Percentiles rank a stretch among this genome's conserved stretches.
Evolutionary conservation across 2,797 vertebrate species (phyloP).

Genomic region (Brachyrhaphis roseni): DNA sequence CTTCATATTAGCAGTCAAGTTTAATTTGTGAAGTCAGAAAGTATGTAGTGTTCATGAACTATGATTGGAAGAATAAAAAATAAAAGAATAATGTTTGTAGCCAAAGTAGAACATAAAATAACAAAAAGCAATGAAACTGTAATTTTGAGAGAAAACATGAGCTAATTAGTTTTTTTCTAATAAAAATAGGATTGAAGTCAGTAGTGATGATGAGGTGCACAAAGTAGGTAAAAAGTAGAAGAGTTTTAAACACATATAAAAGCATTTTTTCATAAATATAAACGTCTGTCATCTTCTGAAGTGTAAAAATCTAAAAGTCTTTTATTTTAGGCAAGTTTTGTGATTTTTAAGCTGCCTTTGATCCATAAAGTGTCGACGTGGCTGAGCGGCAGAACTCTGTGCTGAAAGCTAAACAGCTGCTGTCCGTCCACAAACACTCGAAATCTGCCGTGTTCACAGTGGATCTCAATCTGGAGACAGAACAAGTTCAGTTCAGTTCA

Average conservation of each 20-base stretch:
- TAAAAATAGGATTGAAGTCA: background rate
- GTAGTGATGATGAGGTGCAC: background rate
- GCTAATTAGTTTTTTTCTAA: background rate
- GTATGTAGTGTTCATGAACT: background rate
- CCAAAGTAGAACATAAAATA: background rate
- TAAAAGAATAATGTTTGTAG: background rate
- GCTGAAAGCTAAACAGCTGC: slow-evolving; percentile 92
- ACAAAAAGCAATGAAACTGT: background rate
- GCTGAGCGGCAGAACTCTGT: slow-evolving; percentile 84
- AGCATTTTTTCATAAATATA: background rate
- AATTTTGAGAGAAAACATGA: background rate
- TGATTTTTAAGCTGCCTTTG: slow-evolving; percentile 89
- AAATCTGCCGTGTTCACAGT: slow-evolving; percentile 89
- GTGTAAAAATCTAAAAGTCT: background rate
- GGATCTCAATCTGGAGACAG: slow-evolving; percentile 86
- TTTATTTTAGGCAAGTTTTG: slow-evolving; percentile 87
- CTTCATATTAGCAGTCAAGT: background rate
- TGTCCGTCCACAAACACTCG: slow-evolving; percentile 92
- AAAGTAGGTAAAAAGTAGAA: background rate
- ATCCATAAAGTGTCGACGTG: slow-evolving; percentile 92
- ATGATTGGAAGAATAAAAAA: background rate
- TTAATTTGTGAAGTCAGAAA: background rate
- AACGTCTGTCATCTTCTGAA: background rate
- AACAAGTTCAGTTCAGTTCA: background rate
- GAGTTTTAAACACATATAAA: background rate